These are phyloP conservation scores for Chondrosia reniformis DNA, from an alignment of 37 sponge, comb jelly and placozoan species.

Conservation along the genomic window DNA sequence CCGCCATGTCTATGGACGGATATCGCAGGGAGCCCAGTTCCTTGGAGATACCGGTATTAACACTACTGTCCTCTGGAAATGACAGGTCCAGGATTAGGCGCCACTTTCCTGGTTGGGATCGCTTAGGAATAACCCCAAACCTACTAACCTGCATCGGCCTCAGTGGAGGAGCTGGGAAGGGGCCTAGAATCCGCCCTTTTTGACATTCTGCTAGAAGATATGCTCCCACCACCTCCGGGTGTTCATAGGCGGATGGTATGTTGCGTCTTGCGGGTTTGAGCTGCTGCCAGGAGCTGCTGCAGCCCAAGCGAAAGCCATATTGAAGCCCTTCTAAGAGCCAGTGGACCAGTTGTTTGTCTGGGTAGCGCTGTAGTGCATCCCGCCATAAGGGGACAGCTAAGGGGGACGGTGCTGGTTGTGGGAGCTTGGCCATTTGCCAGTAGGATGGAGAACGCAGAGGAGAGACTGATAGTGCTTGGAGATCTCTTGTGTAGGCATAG, in stretches of 20 bases:
- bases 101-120: conserved; percentile 10
- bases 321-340: background rate
- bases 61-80: background rate
- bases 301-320: background rate
- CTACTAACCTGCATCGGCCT: background rate
- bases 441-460: too few relatives aligned
- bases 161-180: background rate
- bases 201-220: background rate
- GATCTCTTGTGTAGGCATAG: too few relatives aligned
- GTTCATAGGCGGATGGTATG: conserved; percentile 1
- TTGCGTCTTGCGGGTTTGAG: background rate
- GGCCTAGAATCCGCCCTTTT: conserved; percentile 3
- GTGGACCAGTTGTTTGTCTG: background rate
- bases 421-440: too few relatives aligned
- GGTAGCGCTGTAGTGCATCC: background rate
- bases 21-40: conserved; percentile 31
- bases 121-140: conserved; percentile 9
- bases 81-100: conserved; percentile 15
- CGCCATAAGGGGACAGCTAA: background rate
- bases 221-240: conserved; percentile 7
- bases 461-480: too few relatives aligned
- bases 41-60: conserved; percentile 4
- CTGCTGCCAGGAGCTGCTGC: background rate
- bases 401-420: background rate
- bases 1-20: conserved; percentile 5